These are phyloP conservation scores for Ispidina picta DNA, from an alignment of 2,797 vertebrate genomes.

Conservation along the genomic window DNA sequence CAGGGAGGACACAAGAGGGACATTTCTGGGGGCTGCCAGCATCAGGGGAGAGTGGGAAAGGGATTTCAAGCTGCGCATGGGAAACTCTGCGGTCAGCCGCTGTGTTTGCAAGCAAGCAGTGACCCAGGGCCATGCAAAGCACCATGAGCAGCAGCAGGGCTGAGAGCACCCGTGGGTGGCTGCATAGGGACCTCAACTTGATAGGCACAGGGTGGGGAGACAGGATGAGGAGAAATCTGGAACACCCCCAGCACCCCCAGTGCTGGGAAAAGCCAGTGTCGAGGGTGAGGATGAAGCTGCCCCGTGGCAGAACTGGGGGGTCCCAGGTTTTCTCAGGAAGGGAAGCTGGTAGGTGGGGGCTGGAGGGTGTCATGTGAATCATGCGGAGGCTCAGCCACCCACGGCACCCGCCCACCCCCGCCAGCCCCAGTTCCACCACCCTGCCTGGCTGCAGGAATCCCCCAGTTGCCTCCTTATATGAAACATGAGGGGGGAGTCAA, in stretches of 20 bases:
- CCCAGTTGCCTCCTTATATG: background rate
- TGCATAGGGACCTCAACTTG: background rate
- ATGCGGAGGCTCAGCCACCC: background rate
- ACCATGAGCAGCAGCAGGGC: background rate
- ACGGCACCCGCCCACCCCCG: background rate
- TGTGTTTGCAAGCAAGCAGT: background rate
- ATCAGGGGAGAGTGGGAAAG: background rate
- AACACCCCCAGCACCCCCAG: accelerated
- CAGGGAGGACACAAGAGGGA: accelerated
- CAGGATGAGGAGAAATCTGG: accelerated
- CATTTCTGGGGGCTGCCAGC: accelerated
- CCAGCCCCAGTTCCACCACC: accelerated
- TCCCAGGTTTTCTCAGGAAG: background rate
- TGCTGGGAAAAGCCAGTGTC: background rate
- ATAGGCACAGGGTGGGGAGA: background rate
- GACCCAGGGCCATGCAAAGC: background rate
- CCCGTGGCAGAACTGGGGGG: background rate
- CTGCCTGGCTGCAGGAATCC: background rate
- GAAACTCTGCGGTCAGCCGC: background rate
- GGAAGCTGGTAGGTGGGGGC: background rate
- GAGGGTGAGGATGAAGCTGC: background rate
- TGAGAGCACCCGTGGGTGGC: accelerated
- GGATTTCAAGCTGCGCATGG: accelerated
- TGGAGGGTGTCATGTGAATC: background rate
- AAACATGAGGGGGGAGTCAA: accelerated